Conservation (phyloP, 2,113 vertebrate species). For the Cepphus grylle region DNA sequence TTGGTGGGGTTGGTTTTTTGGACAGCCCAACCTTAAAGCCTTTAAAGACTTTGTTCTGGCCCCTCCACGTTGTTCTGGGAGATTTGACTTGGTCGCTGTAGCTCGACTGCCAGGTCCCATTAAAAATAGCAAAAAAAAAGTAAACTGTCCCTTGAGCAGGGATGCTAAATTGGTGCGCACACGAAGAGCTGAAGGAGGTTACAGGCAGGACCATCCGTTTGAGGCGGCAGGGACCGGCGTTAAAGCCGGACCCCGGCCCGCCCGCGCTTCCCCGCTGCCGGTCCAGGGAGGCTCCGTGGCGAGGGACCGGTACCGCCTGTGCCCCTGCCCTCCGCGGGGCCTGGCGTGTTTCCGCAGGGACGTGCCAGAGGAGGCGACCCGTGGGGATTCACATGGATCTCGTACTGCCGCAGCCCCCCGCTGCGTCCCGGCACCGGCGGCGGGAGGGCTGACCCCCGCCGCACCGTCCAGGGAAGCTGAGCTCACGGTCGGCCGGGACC, state of each 20-base stretch:
- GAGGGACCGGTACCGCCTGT: background rate
- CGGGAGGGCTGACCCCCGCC: background rate
- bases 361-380: background rate
- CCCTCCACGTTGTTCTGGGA: background rate
- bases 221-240: background rate
- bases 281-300: background rate
- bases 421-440: background rate
- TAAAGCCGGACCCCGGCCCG: background rate
- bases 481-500: background rate
- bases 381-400: fast-evolving
- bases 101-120: background rate
- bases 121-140: background rate
- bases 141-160: background rate
- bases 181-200: too few relatives aligned
- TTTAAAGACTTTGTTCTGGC: background rate
- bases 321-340: background rate
- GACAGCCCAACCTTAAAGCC: background rate
- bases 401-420: fast-evolving
- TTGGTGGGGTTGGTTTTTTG: background rate
- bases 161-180: background rate
- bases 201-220: fast-evolving
- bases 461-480: background rate
- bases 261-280: background rate
- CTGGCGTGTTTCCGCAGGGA: background rate
- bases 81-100: background rate